Evolutionary conservation across 2,888 invertebrate genomes (phyloP).

Genomic region (Phyto melanocephala): DNA sequence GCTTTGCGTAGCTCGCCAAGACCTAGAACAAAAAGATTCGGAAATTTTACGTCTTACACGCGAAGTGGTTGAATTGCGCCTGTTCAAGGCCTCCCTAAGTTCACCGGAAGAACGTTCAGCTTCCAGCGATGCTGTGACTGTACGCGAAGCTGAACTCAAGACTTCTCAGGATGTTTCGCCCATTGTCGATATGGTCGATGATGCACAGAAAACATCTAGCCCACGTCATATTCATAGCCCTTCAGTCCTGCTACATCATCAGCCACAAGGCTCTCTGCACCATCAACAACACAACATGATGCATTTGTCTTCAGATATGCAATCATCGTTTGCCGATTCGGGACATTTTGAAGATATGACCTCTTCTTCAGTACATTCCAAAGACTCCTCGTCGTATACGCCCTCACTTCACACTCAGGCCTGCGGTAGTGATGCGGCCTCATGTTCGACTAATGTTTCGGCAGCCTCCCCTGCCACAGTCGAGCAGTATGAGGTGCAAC

Average conservation of each 20-base stretch:
- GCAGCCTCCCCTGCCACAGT: constrained; percentile 71
- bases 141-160: constrained; percentile 84
- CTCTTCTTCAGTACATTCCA: constrained; percentile 87
- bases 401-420: constrained; percentile 70
- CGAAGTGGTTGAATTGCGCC: constrained; percentile 88
- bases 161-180: constrained; percentile 81
- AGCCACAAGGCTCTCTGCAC: constrained; percentile 66
- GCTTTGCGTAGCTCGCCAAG: constrained; percentile 86
- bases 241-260: constrained; percentile 64
- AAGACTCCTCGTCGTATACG: constrained; percentile 83
- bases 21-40: constrained; percentile 89
- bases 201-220: constrained; percentile 77
- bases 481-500: constrained; percentile 83
- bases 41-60: constrained; percentile 86
- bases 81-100: constrained; percentile 88
- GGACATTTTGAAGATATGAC: constrained; percentile 92
- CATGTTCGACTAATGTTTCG: constrained; percentile 35
- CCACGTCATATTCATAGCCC: constrained; percentile 69
- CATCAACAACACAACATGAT: constrained; percentile 72
- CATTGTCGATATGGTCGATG: constrained; percentile 80
- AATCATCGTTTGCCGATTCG: constrained; percentile 89
- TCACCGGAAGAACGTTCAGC: constrained; percentile 90
- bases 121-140: constrained; percentile 86
- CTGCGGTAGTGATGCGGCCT: constrained; percentile 67
- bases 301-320: constrained; percentile 81